Evolutionary conservation across 1,140 invertebrate genomes (phyloP).

Genomic region (Macrobrachium rosenbergii): DNA sequence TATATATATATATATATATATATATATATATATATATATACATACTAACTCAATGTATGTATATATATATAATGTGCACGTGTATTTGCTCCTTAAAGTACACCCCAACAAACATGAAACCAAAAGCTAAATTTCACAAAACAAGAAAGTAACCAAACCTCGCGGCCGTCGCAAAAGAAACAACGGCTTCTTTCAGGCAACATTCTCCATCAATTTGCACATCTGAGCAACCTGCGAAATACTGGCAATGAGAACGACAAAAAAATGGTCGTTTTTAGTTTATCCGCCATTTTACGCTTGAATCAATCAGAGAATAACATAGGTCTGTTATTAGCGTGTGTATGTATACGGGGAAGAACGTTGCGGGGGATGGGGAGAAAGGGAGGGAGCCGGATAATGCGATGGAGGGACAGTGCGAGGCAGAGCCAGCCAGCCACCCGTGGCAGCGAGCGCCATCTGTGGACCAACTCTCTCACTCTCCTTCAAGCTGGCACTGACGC

Average conservation of each 20-base stretch:
- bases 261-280: slow-evolving; percentile 43
- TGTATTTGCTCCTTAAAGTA: not conserved
- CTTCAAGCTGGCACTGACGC: not conserved
- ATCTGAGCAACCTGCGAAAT: too few relatives aligned
- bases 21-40: slow-evolving; percentile 27
- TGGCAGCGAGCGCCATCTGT: slow-evolving; percentile 48
- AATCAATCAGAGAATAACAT: slow-evolving; percentile 57
- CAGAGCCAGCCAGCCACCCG: not conserved
- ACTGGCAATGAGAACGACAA: too few relatives aligned
- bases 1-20: slow-evolving; percentile 33
- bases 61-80: too few relatives aligned
- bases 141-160: too few relatives aligned
- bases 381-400: too few relatives aligned
- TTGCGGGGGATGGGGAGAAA: too few relatives aligned
- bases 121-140: too few relatives aligned
- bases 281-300: slow-evolving; percentile 56
- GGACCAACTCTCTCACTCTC: not conserved
- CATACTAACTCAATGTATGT: too few relatives aligned
- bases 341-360: not conserved
- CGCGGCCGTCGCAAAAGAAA: too few relatives aligned
- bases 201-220: too few relatives aligned
- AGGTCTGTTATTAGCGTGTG: slow-evolving; percentile 55
- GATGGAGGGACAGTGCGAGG: not conserved
- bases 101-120: not conserved
- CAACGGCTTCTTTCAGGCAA: too few relatives aligned